Conservation (phyloP, 2,113 vertebrate species). For the Platichthys flesus region DNA sequence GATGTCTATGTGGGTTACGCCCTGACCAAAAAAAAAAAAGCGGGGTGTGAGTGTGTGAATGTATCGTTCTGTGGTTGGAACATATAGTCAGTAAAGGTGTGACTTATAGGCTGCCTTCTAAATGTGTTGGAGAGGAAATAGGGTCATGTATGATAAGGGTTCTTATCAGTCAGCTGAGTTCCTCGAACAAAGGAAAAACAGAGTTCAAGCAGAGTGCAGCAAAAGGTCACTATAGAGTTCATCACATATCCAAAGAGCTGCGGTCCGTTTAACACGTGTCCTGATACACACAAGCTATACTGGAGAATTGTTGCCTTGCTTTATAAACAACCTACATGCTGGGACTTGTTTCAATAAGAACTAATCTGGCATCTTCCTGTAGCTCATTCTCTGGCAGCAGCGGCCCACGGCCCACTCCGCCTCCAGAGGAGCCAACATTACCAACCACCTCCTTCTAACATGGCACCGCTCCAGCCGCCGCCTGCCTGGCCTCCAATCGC, state of each 20-base stretch:
- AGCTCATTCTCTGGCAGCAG: conserved; percentile 43
- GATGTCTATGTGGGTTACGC: too few relatives aligned
- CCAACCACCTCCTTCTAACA: conserved; percentile 65
- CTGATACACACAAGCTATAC: not conserved
- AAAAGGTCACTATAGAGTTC: too few relatives aligned
- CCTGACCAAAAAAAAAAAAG: too few relatives aligned
- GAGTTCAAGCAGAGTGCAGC: too few relatives aligned
- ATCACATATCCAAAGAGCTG: not conserved
- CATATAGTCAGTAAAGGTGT: too few relatives aligned
- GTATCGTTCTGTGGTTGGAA: too few relatives aligned
- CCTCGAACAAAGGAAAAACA: too few relatives aligned
- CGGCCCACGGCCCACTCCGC: conserved; percentile 69
- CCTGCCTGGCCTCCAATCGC: conserved; percentile 53
- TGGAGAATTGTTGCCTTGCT: conserved; percentile 20
- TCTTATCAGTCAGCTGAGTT: too few relatives aligned
- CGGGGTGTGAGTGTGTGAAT: too few relatives aligned
- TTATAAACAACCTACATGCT: conserved; percentile 50
- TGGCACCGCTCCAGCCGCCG: conserved; percentile 69
- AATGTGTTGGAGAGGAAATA: too few relatives aligned
- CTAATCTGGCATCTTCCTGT: conserved; percentile 51
- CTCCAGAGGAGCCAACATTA: conserved; percentile 68
- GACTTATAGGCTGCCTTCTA: too few relatives aligned
- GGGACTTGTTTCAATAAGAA: conserved; percentile 52
- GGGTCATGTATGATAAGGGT: too few relatives aligned
- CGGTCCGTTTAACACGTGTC: conserved; percentile 5